Evolutionary conservation across 2,888 invertebrate species (phyloP).

Genomic region (Nycteola revayana): DNA sequence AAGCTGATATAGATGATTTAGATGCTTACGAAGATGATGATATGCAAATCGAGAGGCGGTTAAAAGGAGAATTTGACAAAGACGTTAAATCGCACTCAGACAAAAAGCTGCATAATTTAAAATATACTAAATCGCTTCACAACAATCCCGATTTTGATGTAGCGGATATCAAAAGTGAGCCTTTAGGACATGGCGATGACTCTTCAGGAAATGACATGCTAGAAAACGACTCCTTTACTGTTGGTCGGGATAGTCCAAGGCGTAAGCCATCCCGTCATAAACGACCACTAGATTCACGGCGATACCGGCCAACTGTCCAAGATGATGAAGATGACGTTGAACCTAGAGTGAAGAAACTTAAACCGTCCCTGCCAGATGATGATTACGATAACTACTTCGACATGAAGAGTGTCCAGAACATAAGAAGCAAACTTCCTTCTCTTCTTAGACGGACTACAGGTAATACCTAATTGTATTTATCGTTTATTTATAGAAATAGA

Average conservation of each 20-base stretch:
- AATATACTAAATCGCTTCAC: too few relatives aligned
- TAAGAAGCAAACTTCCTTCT: slow-evolving; percentile 52
- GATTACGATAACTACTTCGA: slow-evolving; percentile 61
- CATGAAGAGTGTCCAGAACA: slow-evolving; percentile 53
- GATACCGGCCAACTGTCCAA: neutral
- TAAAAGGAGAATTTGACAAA: too few relatives aligned
- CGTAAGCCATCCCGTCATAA: neutral
- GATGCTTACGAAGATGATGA: slow-evolving; percentile 1
- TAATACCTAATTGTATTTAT: too few relatives aligned
- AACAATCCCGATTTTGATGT: neutral
- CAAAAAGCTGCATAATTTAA: neutral
- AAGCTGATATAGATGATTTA: neutral
- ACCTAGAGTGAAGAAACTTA: slow-evolving; percentile 8
- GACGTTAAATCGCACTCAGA: neutral
- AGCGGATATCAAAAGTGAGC: neutral
- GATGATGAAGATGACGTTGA: slow-evolving; percentile 17
- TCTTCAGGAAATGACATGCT: neutral
- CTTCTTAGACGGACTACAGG: slow-evolving; percentile 50
- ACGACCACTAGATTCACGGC: neutral
- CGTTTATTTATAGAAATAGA: too few relatives aligned
- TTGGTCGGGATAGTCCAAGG: neutral
- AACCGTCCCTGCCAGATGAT: slow-evolving; percentile 24
- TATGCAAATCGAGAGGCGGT: neutral
- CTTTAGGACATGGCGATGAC: neutral
- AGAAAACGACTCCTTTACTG: neutral